Evolutionary conservation across 2,113 vertebrate genomes (phyloP).

Genomic region (Capreolus pygargus): DNA sequence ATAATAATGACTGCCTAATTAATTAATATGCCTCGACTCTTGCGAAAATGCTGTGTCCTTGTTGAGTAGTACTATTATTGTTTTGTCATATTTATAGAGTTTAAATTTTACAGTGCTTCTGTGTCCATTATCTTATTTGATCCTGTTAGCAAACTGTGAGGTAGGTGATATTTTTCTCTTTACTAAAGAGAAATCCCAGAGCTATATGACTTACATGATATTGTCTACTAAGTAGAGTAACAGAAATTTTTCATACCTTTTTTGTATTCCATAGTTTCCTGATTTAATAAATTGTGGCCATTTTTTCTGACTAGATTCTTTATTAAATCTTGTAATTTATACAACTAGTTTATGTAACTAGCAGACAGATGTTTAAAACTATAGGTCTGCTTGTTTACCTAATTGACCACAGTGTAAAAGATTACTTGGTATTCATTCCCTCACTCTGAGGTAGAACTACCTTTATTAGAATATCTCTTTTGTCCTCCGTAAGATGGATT

Average conservation of each 20-base stretch:
- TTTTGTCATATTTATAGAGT: neutral
- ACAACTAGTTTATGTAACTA: neutral
- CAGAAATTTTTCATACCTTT: neutral
- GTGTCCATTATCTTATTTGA: conserved; percentile 18
- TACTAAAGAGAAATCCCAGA: neutral
- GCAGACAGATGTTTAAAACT: neutral
- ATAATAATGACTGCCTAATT: neutral
- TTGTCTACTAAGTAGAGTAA: neutral
- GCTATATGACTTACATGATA: neutral
- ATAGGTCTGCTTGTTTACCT: neutral
- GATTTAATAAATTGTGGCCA: neutral
- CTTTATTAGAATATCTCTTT: neutral
- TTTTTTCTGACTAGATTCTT: conserved; percentile 22
- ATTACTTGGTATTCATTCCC: neutral
- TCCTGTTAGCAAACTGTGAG: neutral
- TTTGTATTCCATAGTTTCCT: neutral
- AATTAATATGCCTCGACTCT: neutral
- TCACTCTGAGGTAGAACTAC: neutral
- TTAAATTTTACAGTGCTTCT: conserved; percentile 7
- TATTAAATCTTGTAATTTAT: neutral
- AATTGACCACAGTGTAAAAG: neutral
- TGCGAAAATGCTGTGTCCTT: neutral
- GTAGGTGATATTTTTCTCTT: conserved; percentile 21
- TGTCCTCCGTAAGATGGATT: neutral
- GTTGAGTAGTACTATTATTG: neutral